phyloP scores from a whole-genome alignment of 2,797 vertebrate species.

The Ciconia nigra region DNA sequence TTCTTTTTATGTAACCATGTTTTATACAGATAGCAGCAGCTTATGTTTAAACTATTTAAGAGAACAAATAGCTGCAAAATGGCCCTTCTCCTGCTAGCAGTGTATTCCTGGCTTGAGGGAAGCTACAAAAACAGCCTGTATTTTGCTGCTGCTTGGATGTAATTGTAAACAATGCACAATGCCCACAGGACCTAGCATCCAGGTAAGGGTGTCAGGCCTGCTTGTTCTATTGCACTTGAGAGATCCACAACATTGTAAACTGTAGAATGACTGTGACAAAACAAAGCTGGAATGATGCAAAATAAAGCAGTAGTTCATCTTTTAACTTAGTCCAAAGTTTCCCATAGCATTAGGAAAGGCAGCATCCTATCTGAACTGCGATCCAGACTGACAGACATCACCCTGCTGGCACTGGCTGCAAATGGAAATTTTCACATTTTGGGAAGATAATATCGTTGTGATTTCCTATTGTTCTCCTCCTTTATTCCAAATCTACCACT shows the following conservation, averaged over 20 bases:
- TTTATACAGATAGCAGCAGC: conserved; percentile 39
- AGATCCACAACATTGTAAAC: neutral
- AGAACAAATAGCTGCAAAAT: conserved; percentile 63
- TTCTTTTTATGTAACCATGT: conserved; percentile 37
- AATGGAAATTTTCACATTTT: neutral
- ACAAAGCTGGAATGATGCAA: neutral
- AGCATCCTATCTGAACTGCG: neutral
- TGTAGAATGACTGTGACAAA: neutral
- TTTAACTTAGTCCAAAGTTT: neutral
- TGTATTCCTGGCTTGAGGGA: neutral
- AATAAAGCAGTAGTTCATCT: neutral
- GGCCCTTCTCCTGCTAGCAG: conserved; percentile 3
- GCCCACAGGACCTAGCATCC: neutral
- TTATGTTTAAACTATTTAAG: conserved; percentile 66
- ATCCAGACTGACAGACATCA: neutral
- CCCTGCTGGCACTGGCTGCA: neutral
- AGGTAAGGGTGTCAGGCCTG: neutral
- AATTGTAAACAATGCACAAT: neutral
- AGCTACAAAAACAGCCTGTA: neutral
- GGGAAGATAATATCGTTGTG: fast-evolving
- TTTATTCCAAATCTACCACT: neutral
- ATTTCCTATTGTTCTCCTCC: neutral
- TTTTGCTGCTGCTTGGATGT: neutral
- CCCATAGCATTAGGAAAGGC: neutral
- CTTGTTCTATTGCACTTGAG: neutral